These are phyloP conservation scores for Riptortus pedestris DNA, from an alignment of 1,140 invertebrate species.

Conservation along the genomic window DNA sequence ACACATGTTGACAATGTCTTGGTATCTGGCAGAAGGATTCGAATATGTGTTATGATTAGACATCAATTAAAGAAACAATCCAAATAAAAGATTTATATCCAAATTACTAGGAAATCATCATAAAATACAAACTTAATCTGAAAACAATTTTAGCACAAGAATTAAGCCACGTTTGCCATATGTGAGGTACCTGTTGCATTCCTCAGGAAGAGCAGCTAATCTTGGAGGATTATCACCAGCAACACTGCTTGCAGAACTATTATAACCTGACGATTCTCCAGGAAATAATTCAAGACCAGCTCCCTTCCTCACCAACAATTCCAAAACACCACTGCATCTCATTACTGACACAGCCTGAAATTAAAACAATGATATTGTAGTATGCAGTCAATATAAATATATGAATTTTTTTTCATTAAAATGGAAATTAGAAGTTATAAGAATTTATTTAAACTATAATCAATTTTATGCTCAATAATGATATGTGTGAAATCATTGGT, in stretches of 20 bases:
- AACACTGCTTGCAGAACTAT: conserved; percentile 64
- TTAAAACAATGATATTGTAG: conserved; percentile 21
- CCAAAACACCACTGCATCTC: conserved; percentile 60
- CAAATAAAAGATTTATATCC: too few relatives aligned
- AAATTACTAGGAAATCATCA: too few relatives aligned
- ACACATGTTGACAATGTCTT: too few relatives aligned
- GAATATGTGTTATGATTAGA: too few relatives aligned
- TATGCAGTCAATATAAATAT: not conserved
- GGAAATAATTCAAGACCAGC: conserved; percentile 64
- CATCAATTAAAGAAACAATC: too few relatives aligned
- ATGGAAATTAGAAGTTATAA: conserved; percentile 4
- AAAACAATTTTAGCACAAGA: too few relatives aligned
- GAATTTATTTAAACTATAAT: not conserved
- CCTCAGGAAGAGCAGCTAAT: not conserved
- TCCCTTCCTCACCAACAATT: conserved; percentile 58
- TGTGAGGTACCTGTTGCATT: conserved; percentile 2
- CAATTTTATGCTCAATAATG: too few relatives aligned
- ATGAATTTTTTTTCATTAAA: not conserved
- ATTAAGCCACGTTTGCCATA: too few relatives aligned
- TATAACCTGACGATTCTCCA: conserved; percentile 67
- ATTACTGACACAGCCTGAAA: conserved; percentile 59
- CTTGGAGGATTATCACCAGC: conserved; percentile 49
- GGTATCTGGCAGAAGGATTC: too few relatives aligned
- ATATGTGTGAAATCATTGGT: too few relatives aligned
- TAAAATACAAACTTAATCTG: too few relatives aligned